Percentiles rank a stretch among this genome's conserved stretches.
Evolutionary conservation across 2,113 vertebrate species (phyloP).

Genomic region (Taxidea taxus): DNA sequence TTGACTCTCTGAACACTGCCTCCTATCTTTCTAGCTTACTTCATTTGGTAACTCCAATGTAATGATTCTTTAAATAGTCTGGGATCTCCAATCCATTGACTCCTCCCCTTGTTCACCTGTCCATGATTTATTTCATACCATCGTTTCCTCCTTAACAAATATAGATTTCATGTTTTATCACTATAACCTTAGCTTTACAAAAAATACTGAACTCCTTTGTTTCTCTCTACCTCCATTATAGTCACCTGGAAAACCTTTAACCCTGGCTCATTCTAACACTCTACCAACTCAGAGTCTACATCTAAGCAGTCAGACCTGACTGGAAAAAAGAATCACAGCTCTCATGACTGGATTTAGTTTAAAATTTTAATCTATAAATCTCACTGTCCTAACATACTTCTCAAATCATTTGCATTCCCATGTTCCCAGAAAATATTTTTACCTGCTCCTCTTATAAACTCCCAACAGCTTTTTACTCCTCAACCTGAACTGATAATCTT

Average conservation of each 20-base stretch:
- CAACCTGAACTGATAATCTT: neutral
- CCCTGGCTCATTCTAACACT: neutral
- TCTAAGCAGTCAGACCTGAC: neutral
- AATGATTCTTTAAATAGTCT: neutral
- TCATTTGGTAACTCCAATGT: neutral
- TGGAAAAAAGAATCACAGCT: neutral
- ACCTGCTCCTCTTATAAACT: neutral
- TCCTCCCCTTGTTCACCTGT: neutral
- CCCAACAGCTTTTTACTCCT: neutral
- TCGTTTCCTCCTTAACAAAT: neutral
- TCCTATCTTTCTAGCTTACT: neutral
- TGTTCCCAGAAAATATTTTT: constrained; percentile 39
- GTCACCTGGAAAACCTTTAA: neutral
- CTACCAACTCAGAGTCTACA: neutral
- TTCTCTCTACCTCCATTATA: neutral
- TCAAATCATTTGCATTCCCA: neutral
- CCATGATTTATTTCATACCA: neutral
- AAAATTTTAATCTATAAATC: constrained; percentile 4
- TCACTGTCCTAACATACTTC: neutral
- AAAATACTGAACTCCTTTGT: neutral
- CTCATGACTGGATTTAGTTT: neutral
- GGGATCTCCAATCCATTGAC: neutral
- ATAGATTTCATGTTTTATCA: neutral
- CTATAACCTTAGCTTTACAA: neutral
- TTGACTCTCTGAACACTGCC: neutral